Percentiles rank a stretch among this genome's conserved stretches.
phyloP scores from a whole-genome alignment of 2,797 vertebrate genomes.

The Lepidocolaptes lacrymiger region DNA sequence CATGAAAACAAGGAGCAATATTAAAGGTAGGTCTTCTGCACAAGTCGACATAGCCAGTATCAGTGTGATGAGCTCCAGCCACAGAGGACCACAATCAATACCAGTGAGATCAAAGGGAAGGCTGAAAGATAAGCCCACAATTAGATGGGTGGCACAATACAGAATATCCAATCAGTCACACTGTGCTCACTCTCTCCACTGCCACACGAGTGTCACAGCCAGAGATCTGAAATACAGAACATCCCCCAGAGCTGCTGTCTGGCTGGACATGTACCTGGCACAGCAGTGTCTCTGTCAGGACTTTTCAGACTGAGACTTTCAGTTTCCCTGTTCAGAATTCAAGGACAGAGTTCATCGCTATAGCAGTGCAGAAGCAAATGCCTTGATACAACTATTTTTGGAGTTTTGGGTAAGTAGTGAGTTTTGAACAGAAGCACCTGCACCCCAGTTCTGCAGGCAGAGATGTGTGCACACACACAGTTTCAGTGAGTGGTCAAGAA shows the following conservation, averaged over 20 bases:
- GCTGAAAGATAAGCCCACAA: background rate
- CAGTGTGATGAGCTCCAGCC: fast-evolving
- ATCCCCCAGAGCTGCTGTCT: background rate
- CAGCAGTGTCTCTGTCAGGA: background rate
- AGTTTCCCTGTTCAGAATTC: background rate
- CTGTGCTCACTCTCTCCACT: background rate
- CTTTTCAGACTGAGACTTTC: background rate
- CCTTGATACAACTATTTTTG: background rate
- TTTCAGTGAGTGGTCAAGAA: background rate
- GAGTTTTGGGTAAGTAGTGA: background rate
- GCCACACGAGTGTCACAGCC: fast-evolving
- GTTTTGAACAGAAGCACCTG: background rate
- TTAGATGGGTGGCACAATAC: background rate
- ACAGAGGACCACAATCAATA: fast-evolving
- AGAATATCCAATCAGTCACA: background rate
- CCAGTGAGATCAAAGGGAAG: background rate
- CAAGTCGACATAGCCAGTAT: background rate
- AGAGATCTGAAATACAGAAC: background rate
- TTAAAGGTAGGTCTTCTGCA: background rate
- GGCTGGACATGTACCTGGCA: fast-evolving
- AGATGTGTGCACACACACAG: fast-evolving
- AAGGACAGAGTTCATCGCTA: background rate
- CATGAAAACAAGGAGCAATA: background rate
- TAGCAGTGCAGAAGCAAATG: background rate
- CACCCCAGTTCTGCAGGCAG: background rate